Percentiles rank a stretch among this genome's conserved stretches.
Conservation (phyloP, 2,797 vertebrate species). For the Amblyopsis hoosieri region DNA sequence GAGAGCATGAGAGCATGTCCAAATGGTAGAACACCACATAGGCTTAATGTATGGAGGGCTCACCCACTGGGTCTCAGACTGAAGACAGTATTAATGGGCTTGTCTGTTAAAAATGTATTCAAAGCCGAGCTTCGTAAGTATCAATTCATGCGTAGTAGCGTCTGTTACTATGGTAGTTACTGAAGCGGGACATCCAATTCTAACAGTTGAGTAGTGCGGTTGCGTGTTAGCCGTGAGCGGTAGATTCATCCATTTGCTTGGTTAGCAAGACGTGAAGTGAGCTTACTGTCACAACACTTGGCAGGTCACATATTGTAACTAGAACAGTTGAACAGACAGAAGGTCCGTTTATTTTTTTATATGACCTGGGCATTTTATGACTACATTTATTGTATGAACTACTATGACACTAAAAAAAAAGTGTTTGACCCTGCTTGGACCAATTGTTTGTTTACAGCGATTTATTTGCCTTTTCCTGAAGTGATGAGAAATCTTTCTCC, state of each 20-base stretch:
- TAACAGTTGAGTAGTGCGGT: too few relatives aligned
- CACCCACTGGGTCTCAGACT: not conserved
- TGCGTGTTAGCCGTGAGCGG: too few relatives aligned
- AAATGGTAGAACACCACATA: conserved; percentile 2
- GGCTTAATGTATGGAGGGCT: not conserved
- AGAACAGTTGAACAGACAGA: not conserved
- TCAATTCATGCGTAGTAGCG: not conserved
- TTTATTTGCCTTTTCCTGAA: too few relatives aligned
- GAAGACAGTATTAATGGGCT: not conserved
- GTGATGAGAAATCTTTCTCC: too few relatives aligned
- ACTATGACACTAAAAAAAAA: too few relatives aligned
- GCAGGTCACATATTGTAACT: not conserved
- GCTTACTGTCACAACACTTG: not conserved
- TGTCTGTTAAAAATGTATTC: too few relatives aligned
- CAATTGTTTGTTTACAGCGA: too few relatives aligned
- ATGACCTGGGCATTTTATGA: too few relatives aligned
- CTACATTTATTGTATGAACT: too few relatives aligned
- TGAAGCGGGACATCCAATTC: too few relatives aligned
- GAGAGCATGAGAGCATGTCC: conserved; percentile 39
- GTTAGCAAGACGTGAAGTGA: not conserved
- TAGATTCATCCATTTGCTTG: not conserved
- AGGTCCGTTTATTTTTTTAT: too few relatives aligned
- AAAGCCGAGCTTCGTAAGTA: not conserved
- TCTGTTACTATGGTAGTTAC: not conserved
- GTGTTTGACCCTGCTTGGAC: too few relatives aligned